Percentiles rank a stretch among this genome's conserved stretches.
These are phyloP conservation scores for Phalloptychus januarius DNA, from an alignment of 2,797 vertebrate species.

Conservation along the genomic window DNA sequence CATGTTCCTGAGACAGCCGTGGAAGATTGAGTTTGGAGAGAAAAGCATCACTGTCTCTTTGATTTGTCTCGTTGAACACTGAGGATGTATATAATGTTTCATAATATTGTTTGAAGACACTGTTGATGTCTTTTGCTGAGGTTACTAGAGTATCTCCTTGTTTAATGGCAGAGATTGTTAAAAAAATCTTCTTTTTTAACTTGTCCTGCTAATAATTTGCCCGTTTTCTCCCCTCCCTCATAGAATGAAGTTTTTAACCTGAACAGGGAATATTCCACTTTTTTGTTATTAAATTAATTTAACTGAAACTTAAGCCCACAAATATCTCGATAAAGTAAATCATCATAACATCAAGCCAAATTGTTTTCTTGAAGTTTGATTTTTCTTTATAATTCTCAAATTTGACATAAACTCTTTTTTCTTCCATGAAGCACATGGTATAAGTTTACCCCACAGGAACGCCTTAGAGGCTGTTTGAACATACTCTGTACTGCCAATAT, in stretches of 20 bases:
- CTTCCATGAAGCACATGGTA: neutral
- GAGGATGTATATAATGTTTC: neutral
- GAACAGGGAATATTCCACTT: neutral
- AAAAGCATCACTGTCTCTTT: neutral
- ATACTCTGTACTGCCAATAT: neutral
- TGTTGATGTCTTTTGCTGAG: neutral
- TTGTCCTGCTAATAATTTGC: neutral
- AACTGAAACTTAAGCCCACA: slow-evolving; percentile 3
- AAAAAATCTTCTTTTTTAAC: neutral
- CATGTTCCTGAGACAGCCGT: neutral
- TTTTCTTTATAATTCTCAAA: neutral
- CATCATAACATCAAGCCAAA: neutral
- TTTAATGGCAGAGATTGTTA: neutral
- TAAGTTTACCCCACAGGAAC: neutral
- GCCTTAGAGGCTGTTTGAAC: neutral
- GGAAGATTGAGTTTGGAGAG: neutral
- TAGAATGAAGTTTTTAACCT: slow-evolving; percentile 1
- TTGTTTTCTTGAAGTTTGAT: neutral
- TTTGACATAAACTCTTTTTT: slow-evolving; percentile 1
- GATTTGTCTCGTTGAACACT: neutral
- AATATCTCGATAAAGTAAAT: neutral
- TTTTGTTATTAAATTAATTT: slow-evolving; percentile 1
- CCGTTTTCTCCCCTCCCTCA: neutral
- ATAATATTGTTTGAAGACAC: neutral
- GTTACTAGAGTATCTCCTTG: neutral